Percentiles rank a stretch among this genome's conserved stretches.
Conservation (phyloP, 2,888 invertebrate species). For the Sphinx pinastri region DNA sequence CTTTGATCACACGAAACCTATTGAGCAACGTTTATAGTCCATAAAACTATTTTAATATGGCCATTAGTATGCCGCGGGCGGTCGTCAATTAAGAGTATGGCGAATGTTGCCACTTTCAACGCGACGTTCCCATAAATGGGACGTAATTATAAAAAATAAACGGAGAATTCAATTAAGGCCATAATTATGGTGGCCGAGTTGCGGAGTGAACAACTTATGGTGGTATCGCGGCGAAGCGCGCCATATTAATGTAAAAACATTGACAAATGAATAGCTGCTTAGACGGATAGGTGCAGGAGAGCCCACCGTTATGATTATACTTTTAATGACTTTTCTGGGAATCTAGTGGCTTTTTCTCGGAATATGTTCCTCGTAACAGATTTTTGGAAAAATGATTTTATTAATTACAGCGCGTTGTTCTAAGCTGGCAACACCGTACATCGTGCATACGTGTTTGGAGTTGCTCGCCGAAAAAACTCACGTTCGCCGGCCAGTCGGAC, state of each 20-base stretch:
- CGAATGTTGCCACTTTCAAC: slow-evolving; percentile 52
- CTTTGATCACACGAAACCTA: slow-evolving; percentile 26
- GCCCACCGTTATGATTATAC: neutral
- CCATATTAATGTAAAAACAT: slow-evolving; percentile 7
- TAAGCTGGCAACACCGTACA: slow-evolving; percentile 54
- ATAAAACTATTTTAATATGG: slow-evolving; percentile 76
- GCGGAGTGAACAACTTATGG: neutral
- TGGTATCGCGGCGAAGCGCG: neutral
- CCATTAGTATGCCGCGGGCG: slow-evolving; percentile 75
- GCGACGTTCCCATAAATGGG: slow-evolving; percentile 42
- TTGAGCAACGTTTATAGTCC: slow-evolving; percentile 61
- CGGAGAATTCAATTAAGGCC: slow-evolving; percentile 25
- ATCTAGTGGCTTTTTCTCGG: neutral
- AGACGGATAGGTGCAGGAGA: neutral
- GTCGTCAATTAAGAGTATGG: slow-evolving; percentile 67
- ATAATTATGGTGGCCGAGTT: slow-evolving; percentile 7
- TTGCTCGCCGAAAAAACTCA: slow-evolving; percentile 73
- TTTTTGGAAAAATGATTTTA: slow-evolving; percentile 29
- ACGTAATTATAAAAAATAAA: slow-evolving; percentile 34
- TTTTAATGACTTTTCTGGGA: neutral
- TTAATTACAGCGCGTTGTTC: slow-evolving; percentile 30
- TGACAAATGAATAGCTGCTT: slow-evolving; percentile 1
- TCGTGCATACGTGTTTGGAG: slow-evolving; percentile 50
- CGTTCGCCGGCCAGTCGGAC: slow-evolving; percentile 64
- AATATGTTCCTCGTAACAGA: neutral